Percentiles rank a stretch among this genome's conserved stretches.
These are phyloP conservation scores for Drosophila melanosoma DNA, from an alignment of 2,888 invertebrate species.

Conservation along the genomic window DNA sequence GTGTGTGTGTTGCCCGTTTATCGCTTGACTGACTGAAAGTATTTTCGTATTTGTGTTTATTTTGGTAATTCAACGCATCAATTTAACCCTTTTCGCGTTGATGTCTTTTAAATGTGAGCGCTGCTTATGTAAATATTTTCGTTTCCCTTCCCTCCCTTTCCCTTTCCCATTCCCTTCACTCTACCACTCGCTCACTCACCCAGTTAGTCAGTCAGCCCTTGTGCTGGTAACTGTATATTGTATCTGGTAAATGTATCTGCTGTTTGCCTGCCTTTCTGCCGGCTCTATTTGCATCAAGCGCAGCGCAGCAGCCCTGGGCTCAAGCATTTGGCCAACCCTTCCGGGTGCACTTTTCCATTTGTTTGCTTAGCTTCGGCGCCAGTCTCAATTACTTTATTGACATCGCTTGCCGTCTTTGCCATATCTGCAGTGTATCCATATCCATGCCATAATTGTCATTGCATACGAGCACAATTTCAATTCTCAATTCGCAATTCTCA, in stretches of 20 bases:
- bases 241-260: constrained; percentile 23
- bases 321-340: constrained; percentile 50
- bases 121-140: constrained; percentile 73
- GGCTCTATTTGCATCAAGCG: constrained; percentile 56
- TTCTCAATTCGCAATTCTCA: constrained; percentile 21
- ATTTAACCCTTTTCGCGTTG: constrained; percentile 69
- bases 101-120: constrained; percentile 74
- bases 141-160: constrained; percentile 26
- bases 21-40: constrained; percentile 57
- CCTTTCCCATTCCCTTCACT: constrained; percentile 28
- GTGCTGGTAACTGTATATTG: constrained; percentile 21
- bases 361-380: constrained; percentile 68
- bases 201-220: constrained; percentile 29
- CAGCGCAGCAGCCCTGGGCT: constrained; percentile 6
- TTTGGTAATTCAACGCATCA: constrained; percentile 76
- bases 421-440: constrained; percentile 16
- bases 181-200: constrained; percentile 24
- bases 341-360: constrained; percentile 34
- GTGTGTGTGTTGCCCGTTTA: constrained; percentile 30
- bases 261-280: constrained; percentile 15
- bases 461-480: constrained; percentile 45
- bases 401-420: constrained; percentile 44
- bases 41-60: constrained; percentile 75
- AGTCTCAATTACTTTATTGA: constrained; percentile 80
- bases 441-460: constrained; percentile 51